Evolutionary conservation across 1,140 invertebrate species (phyloP).

Genomic region (Vanessa tameamea): DNA sequence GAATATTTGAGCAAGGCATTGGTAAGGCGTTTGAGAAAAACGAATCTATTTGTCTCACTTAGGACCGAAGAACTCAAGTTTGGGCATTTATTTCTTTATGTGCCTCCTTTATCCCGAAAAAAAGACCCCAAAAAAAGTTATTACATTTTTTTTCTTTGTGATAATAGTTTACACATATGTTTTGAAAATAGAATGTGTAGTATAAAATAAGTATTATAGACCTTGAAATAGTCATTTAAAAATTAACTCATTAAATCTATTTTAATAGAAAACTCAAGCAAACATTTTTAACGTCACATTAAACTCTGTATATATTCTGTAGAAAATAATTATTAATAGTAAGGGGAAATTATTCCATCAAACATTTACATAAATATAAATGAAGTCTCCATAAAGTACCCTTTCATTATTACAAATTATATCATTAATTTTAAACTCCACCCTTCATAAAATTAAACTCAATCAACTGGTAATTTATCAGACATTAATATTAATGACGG

Average conservation of each 20-base stretch:
- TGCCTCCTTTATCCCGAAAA: background rate
- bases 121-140: no score
- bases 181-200: no score
- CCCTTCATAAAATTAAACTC: background rate
- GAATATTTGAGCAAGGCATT: slow-evolving; percentile 4
- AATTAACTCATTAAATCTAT: no score
- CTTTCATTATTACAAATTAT: background rate
- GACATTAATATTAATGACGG: background rate
- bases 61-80: slow-evolving; percentile 1
- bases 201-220: no score
- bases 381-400: background rate
- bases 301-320: no score
- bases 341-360: no score
- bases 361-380: background rate
- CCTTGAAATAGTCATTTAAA: no score
- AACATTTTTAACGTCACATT: no score
- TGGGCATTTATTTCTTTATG: background rate
- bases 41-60: slow-evolving; percentile 12
- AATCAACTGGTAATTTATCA: background rate
- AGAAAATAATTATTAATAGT: no score
- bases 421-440: background rate
- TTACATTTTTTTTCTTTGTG: no score
- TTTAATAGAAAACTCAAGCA: no score
- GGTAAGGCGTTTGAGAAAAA: background rate
- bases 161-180: no score